Evolutionary conservation across 2,888 invertebrate species (phyloP), one percentile per base, ranked within the genome.

Genomic region (Meiosimyza decipiens): DNA sequence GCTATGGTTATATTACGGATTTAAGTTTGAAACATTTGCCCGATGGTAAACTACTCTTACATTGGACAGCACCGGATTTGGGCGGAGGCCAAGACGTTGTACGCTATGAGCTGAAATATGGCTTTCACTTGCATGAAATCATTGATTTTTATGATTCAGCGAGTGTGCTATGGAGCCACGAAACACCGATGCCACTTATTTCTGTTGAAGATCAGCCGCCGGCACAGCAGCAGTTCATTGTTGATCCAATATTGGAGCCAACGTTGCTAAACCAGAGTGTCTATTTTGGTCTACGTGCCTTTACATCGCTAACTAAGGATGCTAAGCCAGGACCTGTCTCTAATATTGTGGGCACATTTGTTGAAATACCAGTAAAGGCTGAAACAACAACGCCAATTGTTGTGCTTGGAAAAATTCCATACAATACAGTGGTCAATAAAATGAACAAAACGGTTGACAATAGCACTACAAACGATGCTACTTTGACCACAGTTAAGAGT

Each of bases 41-140:
- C 47, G 88, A 88, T 78, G 88, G 88, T 52, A 89, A 89, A 73
- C 85, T 89, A 2, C 85, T 88, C 15, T 83, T 91, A 11, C 85
- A 87, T 0, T 91, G 91, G 90, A 90, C 91, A 1, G 89, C 91
- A 4, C 90, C 91, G 0, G 91, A 90, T 76, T 88, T 89, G 88
- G 89, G 89, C 3, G 89, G 12, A 2, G 65, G 59, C 50, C 51
- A 15, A 40, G 85, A 84, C 47, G 89, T 89, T 0, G 84, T 87
- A 2, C 84, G 87, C n/a, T 90, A 90, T 77, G 89, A 90, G 78
- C 85, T 90, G 6, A 87, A 87, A 75, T 89, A 88, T 76, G 87
- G 89, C 0, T 79, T 78, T 3, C 83, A 82, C 5, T 83, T 89
- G 1, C 77, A 81, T 22, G 88, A 89, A 74, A 87, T 89, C 67